Evolutionary conservation across 92 coral and sea anemone species (phyloP).

Genomic region (Heteractis magnifica): DNA sequence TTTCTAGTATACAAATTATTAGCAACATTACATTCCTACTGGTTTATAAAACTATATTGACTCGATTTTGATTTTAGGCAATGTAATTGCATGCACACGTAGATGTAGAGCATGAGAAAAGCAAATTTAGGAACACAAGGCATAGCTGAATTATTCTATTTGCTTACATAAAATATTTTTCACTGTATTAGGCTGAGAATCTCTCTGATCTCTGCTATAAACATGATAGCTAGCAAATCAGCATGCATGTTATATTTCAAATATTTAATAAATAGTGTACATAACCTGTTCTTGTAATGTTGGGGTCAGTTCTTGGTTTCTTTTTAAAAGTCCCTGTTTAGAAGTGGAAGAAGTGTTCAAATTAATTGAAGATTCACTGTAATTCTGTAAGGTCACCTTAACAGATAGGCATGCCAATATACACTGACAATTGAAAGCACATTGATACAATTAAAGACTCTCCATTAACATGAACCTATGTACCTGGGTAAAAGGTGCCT

Average conservation of each 20-base stretch:
- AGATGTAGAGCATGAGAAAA: too few species aligned
- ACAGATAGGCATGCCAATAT: too few species aligned
- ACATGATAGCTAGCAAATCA: too few species aligned
- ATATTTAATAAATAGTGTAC: too few species aligned
- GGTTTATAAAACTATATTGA: too few species aligned
- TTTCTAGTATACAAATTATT: too few species aligned
- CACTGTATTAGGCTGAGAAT: not conserved
- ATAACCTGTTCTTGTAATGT: slow-evolving; percentile 83
- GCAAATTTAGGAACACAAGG: too few species aligned
- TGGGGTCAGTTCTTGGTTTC: slow-evolving; percentile 93
- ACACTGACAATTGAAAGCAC: not conserved
- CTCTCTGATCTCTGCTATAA: not conserved
- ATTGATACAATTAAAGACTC: not conserved
- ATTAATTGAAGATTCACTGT: not conserved
- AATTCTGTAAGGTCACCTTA: too few species aligned
- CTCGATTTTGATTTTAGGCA: too few species aligned
- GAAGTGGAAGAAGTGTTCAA: not conserved
- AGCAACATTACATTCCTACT: too few species aligned
- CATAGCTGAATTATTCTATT: not conserved
- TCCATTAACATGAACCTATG: not conserved
- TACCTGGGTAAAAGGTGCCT: slow-evolving; percentile 88
- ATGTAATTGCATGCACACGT: too few species aligned
- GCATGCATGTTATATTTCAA: too few species aligned
- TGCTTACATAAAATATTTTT: not conserved
- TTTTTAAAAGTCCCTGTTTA: slow-evolving; percentile 77